Percentiles rank a stretch among this genome's conserved stretches.
These are phyloP conservation scores for Noctilio leporinus DNA, from an alignment of 2,113 vertebrate species.

Conservation along the genomic window DNA sequence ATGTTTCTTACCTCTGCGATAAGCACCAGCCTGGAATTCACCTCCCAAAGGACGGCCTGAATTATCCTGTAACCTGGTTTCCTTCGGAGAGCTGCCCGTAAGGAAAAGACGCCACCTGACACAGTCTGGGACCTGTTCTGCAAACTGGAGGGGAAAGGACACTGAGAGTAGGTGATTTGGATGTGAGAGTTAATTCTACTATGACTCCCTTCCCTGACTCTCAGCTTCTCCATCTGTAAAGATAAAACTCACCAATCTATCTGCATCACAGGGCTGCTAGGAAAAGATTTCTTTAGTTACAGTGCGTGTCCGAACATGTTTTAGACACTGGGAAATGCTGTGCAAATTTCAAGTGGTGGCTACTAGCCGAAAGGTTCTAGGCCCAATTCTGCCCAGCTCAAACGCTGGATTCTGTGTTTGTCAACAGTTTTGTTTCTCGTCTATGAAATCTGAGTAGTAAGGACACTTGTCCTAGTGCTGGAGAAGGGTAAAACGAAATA, in stretches of 20 bases:
- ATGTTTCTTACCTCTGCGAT: neutral
- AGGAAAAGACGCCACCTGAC: neutral
- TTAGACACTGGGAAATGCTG: neutral
- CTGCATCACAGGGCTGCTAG: neutral
- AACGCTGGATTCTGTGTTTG: neutral
- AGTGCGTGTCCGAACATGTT: neutral
- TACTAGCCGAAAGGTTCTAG: neutral
- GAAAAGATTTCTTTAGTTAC: neutral
- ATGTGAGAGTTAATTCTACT: neutral
- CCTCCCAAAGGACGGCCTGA: neutral
- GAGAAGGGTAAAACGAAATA: neutral
- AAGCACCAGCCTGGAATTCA: neutral
- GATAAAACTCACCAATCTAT: too few species aligned
- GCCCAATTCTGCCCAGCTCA: neutral
- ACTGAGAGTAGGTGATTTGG: neutral
- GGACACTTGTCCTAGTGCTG: neutral
- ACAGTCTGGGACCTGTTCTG: rapidly evolving
- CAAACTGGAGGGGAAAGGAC: neutral
- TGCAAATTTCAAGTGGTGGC: neutral
- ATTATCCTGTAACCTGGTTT: neutral
- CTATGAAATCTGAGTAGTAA: neutral
- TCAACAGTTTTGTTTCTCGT: neutral
- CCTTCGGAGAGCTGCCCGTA: neutral
- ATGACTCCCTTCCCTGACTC: neutral
- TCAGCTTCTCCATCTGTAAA: neutral